A percentile compares a stretch with the other conserved stretches of the same genome.
Conservation (phyloP, 2,797 vertebrate species). For the Hemitrygon akajei region DNA sequence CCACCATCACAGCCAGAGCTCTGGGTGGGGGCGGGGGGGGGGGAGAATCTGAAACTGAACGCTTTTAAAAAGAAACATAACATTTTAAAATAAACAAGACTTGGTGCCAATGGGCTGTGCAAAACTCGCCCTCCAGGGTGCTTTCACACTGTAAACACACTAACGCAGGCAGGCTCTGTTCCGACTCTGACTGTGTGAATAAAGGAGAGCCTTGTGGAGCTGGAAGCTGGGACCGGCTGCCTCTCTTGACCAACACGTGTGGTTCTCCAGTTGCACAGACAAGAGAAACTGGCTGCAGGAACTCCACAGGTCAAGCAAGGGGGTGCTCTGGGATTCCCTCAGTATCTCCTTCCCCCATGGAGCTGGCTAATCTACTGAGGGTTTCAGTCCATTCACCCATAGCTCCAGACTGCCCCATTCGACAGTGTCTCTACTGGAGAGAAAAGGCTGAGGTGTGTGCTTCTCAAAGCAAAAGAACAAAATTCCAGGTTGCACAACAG, state of each 20-base stretch:
- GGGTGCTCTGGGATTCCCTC: too few relatives aligned
- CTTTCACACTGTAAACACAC: neutral
- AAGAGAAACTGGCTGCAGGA: too few relatives aligned
- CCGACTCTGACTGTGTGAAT: neutral
- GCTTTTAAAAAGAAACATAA: neutral
- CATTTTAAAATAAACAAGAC: neutral
- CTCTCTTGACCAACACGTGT: neutral
- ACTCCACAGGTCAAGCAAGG: too few relatives aligned
- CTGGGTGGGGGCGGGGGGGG: neutral
- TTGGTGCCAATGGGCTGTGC: neutral
- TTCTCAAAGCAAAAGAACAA: neutral
- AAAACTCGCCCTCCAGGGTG: neutral
- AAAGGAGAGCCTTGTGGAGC: neutral
- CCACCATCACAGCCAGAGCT: too few relatives aligned
- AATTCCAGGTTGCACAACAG: neutral
- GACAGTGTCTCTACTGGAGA: neutral
- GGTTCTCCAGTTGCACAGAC: too few relatives aligned
- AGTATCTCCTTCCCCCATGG: too few relatives aligned
- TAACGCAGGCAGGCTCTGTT: neutral
- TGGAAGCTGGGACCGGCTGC: neutral
- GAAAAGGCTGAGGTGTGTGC: neutral
- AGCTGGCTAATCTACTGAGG: too few relatives aligned
- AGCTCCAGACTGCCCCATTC: too few relatives aligned
- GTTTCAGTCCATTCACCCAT: too few relatives aligned
- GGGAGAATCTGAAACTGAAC: neutral